Base-by-base conservation (phyloP, 2,888 invertebrate species). In the Noctua comes region DNA sequence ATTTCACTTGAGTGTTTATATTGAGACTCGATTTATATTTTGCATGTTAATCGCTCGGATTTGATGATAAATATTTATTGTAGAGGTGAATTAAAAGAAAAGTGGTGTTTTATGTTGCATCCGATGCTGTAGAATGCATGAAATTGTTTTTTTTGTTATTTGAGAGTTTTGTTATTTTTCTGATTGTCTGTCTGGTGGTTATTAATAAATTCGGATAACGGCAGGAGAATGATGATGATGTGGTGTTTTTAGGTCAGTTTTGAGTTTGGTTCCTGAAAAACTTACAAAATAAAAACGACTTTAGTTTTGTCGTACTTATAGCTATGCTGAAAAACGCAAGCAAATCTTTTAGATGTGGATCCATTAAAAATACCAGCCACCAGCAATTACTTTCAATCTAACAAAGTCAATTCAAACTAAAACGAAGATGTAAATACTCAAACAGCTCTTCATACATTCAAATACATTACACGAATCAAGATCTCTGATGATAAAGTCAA, bases 1-100 rank as follows among this genome's bases (percentile, higher is more conserved):
- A 88, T 87, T 89, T 88, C 88, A 88, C 90, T 82, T 69, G 66
- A 84, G 77, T 89, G 82, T 89, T 87, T 80, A 76, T 86, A 84
- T 81, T 86, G 86, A 84, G 78, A 82, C 76, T 83, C 84, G 76
- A 87, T 86, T 85, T 82, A 87, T 73, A 82, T 79, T 87, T 88
- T 83, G 80, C 83, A 88, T 87, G 83, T 84, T 86, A 84, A 87
- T 86, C 40, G 70, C 13, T 73, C 46, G 43, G 13, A 79, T 59
- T 76, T 69, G 68, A 77, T 80, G 57, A 82, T 86, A 68, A 86
- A 88, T 88, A 83, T 88, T 88, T 79, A 88, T 79, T 75, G 11
- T 77, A n/a, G 1, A 66, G 24, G 3, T 80, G 24, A 31, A 74
- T 76, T 51, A 46, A 57, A 76, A 68, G 68, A 74, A 71, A 71